Percentiles rank a stretch among this genome's conserved stretches.
phyloP scores from a whole-genome alignment of 2,113 vertebrate genomes.

The Perca schrenkii region DNA sequence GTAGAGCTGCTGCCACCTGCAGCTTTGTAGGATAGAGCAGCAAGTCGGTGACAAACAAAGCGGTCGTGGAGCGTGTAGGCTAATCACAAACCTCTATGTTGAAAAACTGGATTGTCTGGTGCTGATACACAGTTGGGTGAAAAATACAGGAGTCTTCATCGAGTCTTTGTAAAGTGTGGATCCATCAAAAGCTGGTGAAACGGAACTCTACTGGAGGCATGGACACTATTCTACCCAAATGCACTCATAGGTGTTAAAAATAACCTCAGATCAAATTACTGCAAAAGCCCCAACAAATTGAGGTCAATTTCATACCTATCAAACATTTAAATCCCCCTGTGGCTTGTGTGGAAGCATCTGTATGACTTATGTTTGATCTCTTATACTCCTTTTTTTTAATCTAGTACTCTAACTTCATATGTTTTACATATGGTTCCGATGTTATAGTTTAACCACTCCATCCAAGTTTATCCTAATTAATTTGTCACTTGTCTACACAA shows the following conservation, averaged over 20 bases:
- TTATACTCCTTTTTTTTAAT: too few species aligned
- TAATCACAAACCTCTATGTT: not conserved
- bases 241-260: not conserved
- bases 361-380: too few species aligned
- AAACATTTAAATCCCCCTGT: not conserved
- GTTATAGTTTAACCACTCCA: not conserved
- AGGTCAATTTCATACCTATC: not conserved
- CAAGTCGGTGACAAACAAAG: not conserved
- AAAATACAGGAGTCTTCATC: not conserved
- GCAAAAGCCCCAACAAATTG: not conserved
- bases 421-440: too few species aligned
- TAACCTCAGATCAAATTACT: not conserved
- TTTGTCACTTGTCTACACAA: not conserved
- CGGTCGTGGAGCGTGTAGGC: not conserved
- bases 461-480: not conserved
- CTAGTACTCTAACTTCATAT: too few species aligned
- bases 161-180: not conserved
- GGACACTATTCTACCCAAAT: not conserved
- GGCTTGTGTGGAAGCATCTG: not conserved
- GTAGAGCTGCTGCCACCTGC: not conserved
- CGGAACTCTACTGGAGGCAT: not conserved
- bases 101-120: conserved; percentile 30
- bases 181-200: not conserved
- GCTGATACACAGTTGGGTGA: conserved; percentile 4
- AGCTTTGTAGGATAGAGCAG: not conserved